A percentile compares a stretch with the other conserved stretches of the same genome.
phyloP scores from a whole-genome alignment of 2,888 invertebrate genomes.

The Invenusta paracnida region DNA sequence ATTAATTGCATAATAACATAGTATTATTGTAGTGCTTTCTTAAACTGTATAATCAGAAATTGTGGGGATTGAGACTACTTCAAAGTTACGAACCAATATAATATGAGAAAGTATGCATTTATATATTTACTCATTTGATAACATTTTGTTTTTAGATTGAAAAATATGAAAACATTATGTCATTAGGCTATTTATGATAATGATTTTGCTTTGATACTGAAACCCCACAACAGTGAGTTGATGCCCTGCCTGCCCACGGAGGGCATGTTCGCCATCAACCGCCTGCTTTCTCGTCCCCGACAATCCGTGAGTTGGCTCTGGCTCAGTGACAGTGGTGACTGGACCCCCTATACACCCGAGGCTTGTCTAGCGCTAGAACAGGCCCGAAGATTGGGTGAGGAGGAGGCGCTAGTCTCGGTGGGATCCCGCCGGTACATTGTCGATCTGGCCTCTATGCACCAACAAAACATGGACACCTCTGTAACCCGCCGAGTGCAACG shows the following conservation, averaged over 20 bases:
- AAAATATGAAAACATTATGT: no score
- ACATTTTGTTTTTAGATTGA: no score
- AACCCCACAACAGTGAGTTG: no score
- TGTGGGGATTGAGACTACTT: no score
- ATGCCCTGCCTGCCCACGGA: constrained; percentile 91
- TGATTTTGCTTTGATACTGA: no score
- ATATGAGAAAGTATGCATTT: no score
- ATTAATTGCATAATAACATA: no score
- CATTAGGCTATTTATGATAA: no score
- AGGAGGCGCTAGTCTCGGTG: constrained; percentile 85
- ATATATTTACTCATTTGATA: no score
- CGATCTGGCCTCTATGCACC: constrained; percentile 93
- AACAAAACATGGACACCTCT: constrained; percentile 95
- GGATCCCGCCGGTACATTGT: constrained; percentile 88
- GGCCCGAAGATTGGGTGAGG: constrained; percentile 85
- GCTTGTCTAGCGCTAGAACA: constrained; percentile 62
- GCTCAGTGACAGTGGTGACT: constrained; percentile 84
- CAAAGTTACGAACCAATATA: no score
- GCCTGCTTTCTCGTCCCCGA: constrained; percentile 64
- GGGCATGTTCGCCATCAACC: constrained; percentile 89
- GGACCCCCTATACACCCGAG: constrained; percentile 79
- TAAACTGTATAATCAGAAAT: no score
- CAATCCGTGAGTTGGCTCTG: constrained; percentile 88
- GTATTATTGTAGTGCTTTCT: no score
- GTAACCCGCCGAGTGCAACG: constrained; percentile 81